Conservation (phyloP, 2,888 invertebrate genomes). For the Axea sp. region DNA sequence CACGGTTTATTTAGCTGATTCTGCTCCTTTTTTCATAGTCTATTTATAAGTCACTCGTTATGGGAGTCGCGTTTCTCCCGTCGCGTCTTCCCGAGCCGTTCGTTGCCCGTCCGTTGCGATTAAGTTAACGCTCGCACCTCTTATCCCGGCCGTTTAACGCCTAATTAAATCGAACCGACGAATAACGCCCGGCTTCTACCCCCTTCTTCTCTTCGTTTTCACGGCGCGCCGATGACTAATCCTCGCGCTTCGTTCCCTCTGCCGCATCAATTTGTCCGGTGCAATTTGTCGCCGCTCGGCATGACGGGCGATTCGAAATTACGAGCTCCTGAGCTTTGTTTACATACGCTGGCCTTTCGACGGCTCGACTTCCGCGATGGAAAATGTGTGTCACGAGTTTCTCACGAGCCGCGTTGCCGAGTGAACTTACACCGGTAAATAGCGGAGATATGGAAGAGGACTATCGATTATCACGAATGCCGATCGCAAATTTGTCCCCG, state of each 20-base stretch:
- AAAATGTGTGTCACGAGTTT: conserved; percentile 73
- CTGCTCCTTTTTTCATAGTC: conserved; percentile 45
- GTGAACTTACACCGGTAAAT: conserved; percentile 31
- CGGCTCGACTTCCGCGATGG: conserved; percentile 66
- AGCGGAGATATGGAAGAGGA: conserved; percentile 8
- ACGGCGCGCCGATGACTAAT: conserved; percentile 31
- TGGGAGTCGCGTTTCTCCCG: conserved; percentile 9
- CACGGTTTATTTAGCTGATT: conserved; percentile 51
- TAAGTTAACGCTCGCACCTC: neutral
- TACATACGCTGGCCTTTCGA: conserved; percentile 37
- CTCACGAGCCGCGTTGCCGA: conserved; percentile 70
- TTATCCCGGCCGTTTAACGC: conserved; percentile 15
- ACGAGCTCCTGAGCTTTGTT: conserved; percentile 28
- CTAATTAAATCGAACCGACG: conserved; percentile 37
- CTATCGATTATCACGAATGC: conserved; percentile 22
- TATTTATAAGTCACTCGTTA: conserved; percentile 46
- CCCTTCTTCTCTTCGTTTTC: neutral
- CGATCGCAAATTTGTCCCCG: conserved; percentile 11
- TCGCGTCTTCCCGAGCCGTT: neutral
- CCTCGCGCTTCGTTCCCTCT: conserved; percentile 4
- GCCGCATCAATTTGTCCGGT: conserved; percentile 30
- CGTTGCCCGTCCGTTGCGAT: conserved; percentile 10
- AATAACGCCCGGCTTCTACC: neutral
- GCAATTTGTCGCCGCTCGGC: conserved; percentile 12
- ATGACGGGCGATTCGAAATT: neutral